Evolutionary conservation across 2,888 invertebrate species (phyloP).

Genomic region (Corythucha ciliata): DNA sequence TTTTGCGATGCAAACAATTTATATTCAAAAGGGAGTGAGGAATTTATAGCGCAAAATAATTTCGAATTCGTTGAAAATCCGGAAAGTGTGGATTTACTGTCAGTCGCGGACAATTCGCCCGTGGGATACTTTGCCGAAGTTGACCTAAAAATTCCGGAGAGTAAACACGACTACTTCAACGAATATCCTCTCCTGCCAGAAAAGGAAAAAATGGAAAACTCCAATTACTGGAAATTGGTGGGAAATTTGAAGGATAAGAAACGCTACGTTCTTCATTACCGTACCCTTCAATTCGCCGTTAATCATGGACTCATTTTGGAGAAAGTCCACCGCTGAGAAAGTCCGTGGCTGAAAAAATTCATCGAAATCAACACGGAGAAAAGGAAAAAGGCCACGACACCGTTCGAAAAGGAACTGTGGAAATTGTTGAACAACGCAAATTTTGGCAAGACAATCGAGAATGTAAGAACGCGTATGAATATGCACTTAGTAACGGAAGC

Average conservation of each 20-base stretch:
- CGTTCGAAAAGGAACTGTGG: neutral
- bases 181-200: neutral
- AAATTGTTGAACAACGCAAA: neutral
- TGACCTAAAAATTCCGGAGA: slow-evolving; percentile 1
- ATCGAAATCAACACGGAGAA: neutral
- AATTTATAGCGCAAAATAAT: neutral
- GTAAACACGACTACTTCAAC: neutral
- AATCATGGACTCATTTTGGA: neutral
- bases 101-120: no score
- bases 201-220: neutral
- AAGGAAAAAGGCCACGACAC: neutral
- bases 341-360: neutral
- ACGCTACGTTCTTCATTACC: neutral
- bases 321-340: neutral
- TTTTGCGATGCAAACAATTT: neutral
- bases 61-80: no score
- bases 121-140: neutral
- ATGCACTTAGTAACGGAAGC: neutral
- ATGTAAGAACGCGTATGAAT: neutral
- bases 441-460: neutral
- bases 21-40: neutral
- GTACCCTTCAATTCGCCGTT: neutral
- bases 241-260: neutral
- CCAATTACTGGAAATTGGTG: neutral
- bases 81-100: neutral